phyloP scores from a whole-genome alignment of 2,113 vertebrate genomes.

The Edolisoma coerulescens region DNA sequence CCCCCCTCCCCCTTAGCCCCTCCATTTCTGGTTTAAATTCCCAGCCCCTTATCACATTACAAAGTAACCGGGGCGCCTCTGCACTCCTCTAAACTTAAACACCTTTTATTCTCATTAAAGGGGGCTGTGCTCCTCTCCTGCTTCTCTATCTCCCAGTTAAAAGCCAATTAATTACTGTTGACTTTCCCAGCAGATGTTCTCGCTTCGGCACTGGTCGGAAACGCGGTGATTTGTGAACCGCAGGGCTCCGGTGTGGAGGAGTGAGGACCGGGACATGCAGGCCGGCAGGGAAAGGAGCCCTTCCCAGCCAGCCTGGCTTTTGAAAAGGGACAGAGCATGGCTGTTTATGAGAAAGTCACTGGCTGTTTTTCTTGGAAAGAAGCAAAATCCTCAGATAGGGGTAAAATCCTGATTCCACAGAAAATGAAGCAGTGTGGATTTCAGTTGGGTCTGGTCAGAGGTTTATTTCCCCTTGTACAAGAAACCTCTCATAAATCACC shows the following conservation, averaged over 20 bases:
- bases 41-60: conserved; percentile 51
- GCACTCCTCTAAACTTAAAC: conserved; percentile 4
- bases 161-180: conserved; percentile 62
- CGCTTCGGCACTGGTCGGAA: background rate
- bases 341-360: conserved; percentile 51
- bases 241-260: conserved; percentile 21
- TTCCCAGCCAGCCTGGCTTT: background rate
- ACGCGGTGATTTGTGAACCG: conserved; percentile 31
- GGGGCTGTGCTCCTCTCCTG: background rate
- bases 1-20: background rate
- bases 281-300: background rate
- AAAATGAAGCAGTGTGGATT: conserved; percentile 68
- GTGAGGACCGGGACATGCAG: background rate
- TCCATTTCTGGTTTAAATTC: conserved; percentile 44
- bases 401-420: conserved; percentile 71
- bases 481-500: conserved; percentile 71
- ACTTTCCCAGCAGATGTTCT: conserved; percentile 63
- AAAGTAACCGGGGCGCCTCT: background rate
- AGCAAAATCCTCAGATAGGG: conserved; percentile 62
- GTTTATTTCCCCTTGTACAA: conserved; percentile 65
- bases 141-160: conserved; percentile 48
- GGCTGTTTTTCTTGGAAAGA: conserved; percentile 70
- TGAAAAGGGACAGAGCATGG: conserved; percentile 24
- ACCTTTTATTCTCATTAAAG: conserved; percentile 63
- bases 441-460: conserved; percentile 65